Evolutionary conservation across 2,888 invertebrate species (phyloP).

Genomic region (Scaptomyza parva): DNA sequence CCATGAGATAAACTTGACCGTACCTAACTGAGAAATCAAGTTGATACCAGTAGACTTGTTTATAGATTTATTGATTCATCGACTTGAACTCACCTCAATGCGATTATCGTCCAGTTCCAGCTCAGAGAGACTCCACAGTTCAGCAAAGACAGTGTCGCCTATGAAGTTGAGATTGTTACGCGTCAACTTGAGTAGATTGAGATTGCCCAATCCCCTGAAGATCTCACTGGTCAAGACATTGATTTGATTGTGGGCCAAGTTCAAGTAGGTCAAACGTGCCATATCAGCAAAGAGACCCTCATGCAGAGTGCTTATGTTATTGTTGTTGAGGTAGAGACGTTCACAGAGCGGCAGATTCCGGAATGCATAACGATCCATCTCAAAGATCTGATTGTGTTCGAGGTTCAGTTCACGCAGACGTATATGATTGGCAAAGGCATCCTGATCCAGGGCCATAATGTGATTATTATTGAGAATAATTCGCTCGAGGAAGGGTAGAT

Average conservation of each 20-base stretch:
- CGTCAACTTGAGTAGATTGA: slow-evolving; percentile 90
- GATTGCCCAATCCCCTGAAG: slow-evolving; percentile 90
- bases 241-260: slow-evolving; percentile 92
- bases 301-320: slow-evolving; percentile 93
- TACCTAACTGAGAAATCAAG: slow-evolving; percentile 33
- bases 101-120: slow-evolving; percentile 89
- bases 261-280: slow-evolving; percentile 91
- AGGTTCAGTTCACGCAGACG: slow-evolving; percentile 89
- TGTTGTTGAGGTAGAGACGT: slow-evolving; percentile 92
- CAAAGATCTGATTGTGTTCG: slow-evolving; percentile 91
- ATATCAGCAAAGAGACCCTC: slow-evolving; percentile 92
- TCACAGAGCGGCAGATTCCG: slow-evolving; percentile 89
- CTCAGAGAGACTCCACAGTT: slow-evolving; percentile 90
- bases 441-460: slow-evolving; percentile 88
- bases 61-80: slow-evolving; percentile 11
- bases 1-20: slow-evolving; percentile 44
- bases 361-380: slow-evolving; percentile 90
- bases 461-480: slow-evolving; percentile 89
- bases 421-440: slow-evolving; percentile 90
- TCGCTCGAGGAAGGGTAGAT: slow-evolving; percentile 89
- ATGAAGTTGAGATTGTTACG: slow-evolving; percentile 91
- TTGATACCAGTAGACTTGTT: slow-evolving; percentile 13
- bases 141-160: slow-evolving; percentile 92
- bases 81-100: slow-evolving; percentile 86
- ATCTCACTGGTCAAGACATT: slow-evolving; percentile 90